Evolutionary conservation across 2,113 vertebrate species (phyloP).

Genomic region (Microtus richardsoni): DNA sequence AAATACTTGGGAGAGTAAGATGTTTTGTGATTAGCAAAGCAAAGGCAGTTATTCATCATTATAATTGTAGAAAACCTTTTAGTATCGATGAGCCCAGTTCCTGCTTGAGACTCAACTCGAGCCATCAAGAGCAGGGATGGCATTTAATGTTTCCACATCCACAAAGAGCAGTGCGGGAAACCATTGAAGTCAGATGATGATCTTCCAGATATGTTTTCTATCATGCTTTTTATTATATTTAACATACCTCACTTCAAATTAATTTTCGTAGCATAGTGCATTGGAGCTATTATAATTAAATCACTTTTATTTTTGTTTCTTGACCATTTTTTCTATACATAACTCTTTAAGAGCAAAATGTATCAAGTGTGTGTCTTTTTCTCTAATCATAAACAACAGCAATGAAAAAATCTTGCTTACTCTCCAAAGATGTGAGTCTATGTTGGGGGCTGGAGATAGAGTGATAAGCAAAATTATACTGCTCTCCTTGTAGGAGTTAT

Average conservation of each 20-base stretch:
- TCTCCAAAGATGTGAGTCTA: background rate
- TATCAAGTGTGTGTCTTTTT: background rate
- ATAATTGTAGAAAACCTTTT: background rate
- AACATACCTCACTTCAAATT: background rate
- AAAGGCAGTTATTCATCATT: background rate
- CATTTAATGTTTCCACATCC: rapidly evolving
- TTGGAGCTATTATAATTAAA: background rate
- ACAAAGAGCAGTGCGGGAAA: background rate
- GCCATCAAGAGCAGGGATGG: background rate
- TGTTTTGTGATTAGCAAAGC: background rate
- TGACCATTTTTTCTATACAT: background rate
- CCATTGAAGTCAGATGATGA: background rate
- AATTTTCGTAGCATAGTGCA: background rate
- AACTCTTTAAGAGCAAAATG: background rate
- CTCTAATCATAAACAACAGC: background rate
- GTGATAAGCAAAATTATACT: background rate
- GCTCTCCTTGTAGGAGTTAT: background rate
- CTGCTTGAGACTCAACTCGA: background rate
- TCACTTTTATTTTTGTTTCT: background rate
- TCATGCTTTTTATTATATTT: background rate
- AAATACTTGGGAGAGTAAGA: background rate
- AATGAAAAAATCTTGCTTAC: background rate
- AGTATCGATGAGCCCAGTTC: background rate
- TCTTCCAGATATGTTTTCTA: background rate
- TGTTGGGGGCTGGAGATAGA: background rate